These are phyloP conservation scores for Sarcophaga caerulescens DNA, from an alignment of 2,888 invertebrate species.

Conservation along the genomic window DNA sequence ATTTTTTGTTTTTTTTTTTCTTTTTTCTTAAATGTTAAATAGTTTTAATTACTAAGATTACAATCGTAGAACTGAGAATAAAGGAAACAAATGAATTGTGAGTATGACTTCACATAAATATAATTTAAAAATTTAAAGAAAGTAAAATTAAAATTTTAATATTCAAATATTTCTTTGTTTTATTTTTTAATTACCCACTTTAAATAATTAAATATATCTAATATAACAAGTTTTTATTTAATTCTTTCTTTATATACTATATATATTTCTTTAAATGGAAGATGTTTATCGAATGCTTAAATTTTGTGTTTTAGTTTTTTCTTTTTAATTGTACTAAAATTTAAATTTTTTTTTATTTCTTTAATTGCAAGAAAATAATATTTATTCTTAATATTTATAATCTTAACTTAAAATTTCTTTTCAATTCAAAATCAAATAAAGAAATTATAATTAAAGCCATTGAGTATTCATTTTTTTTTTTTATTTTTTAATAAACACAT, in stretches of 20 bases:
- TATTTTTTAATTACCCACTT: too few species aligned
- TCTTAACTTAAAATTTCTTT: neutral
- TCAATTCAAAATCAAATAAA: neutral
- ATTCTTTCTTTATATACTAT: neutral
- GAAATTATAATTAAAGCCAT: slow-evolving; percentile 46
- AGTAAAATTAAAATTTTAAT: slow-evolving; percentile 29
- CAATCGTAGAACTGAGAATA: slow-evolving; percentile 26
- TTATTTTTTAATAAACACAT: neutral
- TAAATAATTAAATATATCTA: too few species aligned
- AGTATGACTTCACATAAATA: neutral
- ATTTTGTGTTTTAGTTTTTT: neutral
- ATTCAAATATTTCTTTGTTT: too few species aligned
- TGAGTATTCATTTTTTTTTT: neutral
- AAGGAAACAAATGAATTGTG: slow-evolving; percentile 42
- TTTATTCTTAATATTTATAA: neutral
- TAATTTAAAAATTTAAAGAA: slow-evolving; percentile 30
- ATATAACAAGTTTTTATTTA: slow-evolving; percentile 30
- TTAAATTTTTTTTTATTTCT: neutral
- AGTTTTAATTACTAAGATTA: slow-evolving; percentile 23
- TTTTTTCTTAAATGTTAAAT: neutral
- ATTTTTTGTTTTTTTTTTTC: neutral
- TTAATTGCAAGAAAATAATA: too few species aligned
- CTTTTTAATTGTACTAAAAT: slow-evolving; percentile 31
- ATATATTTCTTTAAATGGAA: slow-evolving; percentile 37
- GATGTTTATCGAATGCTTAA: slow-evolving; percentile 28